Conservation (phyloP, 1,140 invertebrate species). For the Plectus sambesii region DNA sequence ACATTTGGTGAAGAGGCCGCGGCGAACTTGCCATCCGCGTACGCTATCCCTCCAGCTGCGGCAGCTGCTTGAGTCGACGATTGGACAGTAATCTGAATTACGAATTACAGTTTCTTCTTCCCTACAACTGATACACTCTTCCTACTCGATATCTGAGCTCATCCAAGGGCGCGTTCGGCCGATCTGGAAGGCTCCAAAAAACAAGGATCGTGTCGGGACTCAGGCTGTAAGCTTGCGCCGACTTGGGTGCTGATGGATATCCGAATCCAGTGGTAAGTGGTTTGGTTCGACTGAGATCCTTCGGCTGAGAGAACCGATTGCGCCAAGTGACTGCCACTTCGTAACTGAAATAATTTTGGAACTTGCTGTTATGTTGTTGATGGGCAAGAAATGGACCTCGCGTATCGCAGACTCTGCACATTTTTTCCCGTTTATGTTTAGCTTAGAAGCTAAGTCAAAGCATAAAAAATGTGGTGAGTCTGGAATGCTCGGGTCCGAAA, state of each 20-base stretch:
- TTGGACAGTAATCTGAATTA: slow-evolving; percentile 21
- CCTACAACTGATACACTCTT: slow-evolving; percentile 6
- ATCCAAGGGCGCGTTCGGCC: slow-evolving; percentile 35
- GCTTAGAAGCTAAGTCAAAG: too few relatives aligned
- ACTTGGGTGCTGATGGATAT: slow-evolving; percentile 37
- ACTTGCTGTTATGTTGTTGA: too few relatives aligned
- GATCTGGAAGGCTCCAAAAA: slow-evolving; percentile 36
- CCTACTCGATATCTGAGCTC: slow-evolving; percentile 42
- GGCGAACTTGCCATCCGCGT: slow-evolving; percentile 29
- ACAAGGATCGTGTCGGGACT: slow-evolving; percentile 41
- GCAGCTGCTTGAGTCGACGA: slow-evolving; percentile 21
- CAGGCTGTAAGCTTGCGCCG: slow-evolving; percentile 29
- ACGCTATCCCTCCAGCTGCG: slow-evolving; percentile 19
- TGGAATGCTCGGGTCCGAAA: too few relatives aligned
- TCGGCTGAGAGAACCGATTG: slow-evolving; percentile 33
- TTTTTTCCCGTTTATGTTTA: too few relatives aligned
- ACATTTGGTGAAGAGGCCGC: slow-evolving; percentile 32
- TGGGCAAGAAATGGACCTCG: too few relatives aligned
- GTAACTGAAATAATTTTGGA: slow-evolving; percentile 23
- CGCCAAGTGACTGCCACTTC: slow-evolving; percentile 40
- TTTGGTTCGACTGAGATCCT: slow-evolving; percentile 25
- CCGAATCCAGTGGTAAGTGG: slow-evolving; percentile 37
- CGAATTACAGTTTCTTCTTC: slow-evolving; percentile 10
- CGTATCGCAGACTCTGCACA: too few relatives aligned
- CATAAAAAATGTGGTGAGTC: too few relatives aligned